Conservation (phyloP, 2,888 invertebrate species). For the Crematogaster levior region DNA sequence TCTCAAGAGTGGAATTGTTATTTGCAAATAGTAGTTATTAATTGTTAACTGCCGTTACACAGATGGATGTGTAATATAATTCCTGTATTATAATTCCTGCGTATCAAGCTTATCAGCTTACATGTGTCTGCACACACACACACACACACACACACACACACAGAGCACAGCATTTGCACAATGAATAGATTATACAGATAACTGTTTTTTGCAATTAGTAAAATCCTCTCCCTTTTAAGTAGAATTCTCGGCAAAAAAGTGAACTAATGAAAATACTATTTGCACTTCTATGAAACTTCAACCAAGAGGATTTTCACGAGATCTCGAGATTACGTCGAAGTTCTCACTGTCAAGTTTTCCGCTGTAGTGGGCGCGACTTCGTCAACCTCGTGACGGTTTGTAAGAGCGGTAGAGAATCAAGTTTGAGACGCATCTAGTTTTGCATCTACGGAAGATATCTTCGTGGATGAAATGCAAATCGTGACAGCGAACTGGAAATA, state of each 20-base stretch:
- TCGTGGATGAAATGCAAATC: conserved; percentile 29
- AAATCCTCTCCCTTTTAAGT: neutral
- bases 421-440: conserved; percentile 29
- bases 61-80: neutral
- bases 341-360: conserved; percentile 38
- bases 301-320: neutral
- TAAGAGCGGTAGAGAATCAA: conserved; percentile 26
- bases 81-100: too few species aligned
- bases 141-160: too few species aligned
- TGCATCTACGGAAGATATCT: conserved; percentile 32
- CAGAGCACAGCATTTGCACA: neutral
- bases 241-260: neutral
- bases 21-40: neutral
- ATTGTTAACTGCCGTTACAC: neutral
- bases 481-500: conserved; percentile 34
- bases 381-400: conserved; percentile 33
- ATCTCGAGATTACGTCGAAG: conserved; percentile 28
- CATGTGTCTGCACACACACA: too few species aligned
- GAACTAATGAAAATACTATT: conserved; percentile 8
- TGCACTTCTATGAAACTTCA: conserved; percentile 20
- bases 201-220: neutral
- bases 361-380: conserved; percentile 15
- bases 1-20: neutral
- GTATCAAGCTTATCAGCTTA: neutral
- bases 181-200: neutral